Conservation (phyloP, 1,140 invertebrate genomes). For the Parasteatoda tepidariorum region DNA sequence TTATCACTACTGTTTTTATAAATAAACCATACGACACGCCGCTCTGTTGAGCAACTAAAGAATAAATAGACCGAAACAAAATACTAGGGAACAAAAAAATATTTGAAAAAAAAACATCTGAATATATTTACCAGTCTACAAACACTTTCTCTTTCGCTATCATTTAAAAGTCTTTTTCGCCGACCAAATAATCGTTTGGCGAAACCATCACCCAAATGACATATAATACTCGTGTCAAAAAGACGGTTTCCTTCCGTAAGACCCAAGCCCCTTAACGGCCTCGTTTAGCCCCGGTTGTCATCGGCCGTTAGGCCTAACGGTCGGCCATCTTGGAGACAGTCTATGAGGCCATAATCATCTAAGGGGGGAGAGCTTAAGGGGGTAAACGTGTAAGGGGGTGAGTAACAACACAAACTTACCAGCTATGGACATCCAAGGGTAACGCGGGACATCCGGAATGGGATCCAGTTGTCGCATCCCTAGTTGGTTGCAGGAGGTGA, state of each 20-base stretch:
- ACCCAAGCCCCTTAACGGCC: not conserved
- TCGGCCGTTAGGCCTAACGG: conserved; percentile 60
- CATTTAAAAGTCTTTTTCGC: conserved; percentile 8
- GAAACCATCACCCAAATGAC: conserved; percentile 8
- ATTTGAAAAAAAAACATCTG: not conserved
- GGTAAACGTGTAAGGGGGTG: not conserved
- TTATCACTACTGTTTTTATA: not conserved
- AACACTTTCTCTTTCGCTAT: not conserved
- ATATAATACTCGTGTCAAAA: conserved; percentile 25
- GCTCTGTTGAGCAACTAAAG: not conserved
- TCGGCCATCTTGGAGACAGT: conserved; percentile 54
- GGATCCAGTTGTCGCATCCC: conserved; percentile 69
- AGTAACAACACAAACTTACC: conserved; percentile 74
- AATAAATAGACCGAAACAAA: conserved; percentile 6
- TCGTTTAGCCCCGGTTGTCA: conserved; percentile 30
- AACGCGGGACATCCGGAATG: conserved; percentile 86
- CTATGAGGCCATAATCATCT: conserved; percentile 36
- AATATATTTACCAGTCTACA: not conserved
- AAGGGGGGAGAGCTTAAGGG: not conserved
- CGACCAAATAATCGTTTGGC: conserved; percentile 31
- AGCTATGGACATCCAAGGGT: conserved; percentile 97
- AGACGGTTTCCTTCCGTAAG: not conserved
- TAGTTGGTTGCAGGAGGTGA: conserved; percentile 67
- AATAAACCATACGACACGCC: not conserved
- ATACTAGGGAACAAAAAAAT: not conserved